A percentile compares a stretch with the other conserved stretches of the same genome.
Evolutionary conservation across 2,888 invertebrate genomes (phyloP).

Genomic region (Nephrocerus scutellatus): DNA sequence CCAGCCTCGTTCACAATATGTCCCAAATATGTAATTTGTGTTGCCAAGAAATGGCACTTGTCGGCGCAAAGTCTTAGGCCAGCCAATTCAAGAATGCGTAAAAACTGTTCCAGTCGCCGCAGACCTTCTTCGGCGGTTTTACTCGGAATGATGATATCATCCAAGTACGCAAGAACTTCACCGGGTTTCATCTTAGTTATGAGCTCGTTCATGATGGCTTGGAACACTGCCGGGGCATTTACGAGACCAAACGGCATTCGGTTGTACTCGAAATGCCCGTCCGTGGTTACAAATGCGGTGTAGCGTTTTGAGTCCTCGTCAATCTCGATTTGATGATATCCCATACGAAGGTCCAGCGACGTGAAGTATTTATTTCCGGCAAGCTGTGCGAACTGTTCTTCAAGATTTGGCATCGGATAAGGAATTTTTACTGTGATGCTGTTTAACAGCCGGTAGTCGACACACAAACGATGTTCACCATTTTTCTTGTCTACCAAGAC

Average conservation of each 20-base stretch:
- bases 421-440: no score
- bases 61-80: conserved; percentile 2
- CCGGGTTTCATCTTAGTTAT: conserved; percentile 6
- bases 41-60: conserved; percentile 5
- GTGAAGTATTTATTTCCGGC: no score
- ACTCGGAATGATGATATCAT: conserved; percentile 11
- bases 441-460: no score
- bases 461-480: no score
- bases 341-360: no score
- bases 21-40: conserved; percentile 4
- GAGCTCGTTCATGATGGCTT: conserved; percentile 15
- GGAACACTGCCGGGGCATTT: conserved; percentile 20
- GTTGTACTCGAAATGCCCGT: conserved; percentile 12
- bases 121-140: conserved; percentile 4
- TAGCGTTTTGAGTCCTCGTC: conserved; percentile 5
- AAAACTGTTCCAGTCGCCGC: background rate
- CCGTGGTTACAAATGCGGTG: background rate
- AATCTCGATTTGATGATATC: no score
- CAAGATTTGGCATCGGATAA: no score
- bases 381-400: no score
- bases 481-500: no score
- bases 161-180: conserved; percentile 2
- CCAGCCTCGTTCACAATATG: conserved; percentile 10
- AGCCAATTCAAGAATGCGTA: background rate
- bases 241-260: conserved; percentile 18